Evolutionary conservation across 2,113 vertebrate species (phyloP).

Genomic region (Chloropsis cyanopogon): DNA sequence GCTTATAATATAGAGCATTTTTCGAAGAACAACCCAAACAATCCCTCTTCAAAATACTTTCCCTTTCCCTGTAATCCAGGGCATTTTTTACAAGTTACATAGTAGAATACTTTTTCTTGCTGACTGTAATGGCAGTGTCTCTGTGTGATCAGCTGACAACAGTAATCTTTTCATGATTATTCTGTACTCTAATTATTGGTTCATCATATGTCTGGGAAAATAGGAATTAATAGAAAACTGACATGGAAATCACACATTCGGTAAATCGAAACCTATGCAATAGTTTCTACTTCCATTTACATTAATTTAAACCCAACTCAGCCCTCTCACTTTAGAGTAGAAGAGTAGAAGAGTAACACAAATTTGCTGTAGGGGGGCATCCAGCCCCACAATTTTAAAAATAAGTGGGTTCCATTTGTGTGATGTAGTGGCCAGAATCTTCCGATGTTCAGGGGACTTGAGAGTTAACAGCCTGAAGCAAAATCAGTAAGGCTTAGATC

Average conservation of each 20-base stretch:
- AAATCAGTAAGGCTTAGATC: background rate
- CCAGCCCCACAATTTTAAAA: background rate
- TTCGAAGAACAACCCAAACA: background rate
- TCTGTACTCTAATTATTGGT: background rate
- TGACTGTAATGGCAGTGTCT: background rate
- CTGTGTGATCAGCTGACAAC: background rate
- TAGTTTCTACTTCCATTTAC: background rate
- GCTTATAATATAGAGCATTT: background rate
- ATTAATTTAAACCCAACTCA: background rate
- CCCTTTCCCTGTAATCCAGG: background rate
- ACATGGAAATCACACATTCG: background rate
- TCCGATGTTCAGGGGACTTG: background rate
- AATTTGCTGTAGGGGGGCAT: background rate
- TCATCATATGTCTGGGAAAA: background rate
- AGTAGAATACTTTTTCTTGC: background rate
- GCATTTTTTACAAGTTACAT: background rate
- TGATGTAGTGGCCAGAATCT: background rate
- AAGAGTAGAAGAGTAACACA: background rate
- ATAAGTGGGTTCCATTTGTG: background rate
- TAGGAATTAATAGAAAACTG: background rate
- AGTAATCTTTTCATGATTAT: background rate
- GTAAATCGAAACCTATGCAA: background rate
- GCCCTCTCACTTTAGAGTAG: background rate
- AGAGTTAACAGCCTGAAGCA: constrained; percentile 10
- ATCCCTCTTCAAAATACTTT: background rate